A percentile compares a stretch with the other conserved stretches of the same genome.
Evolutionary conservation across 2,888 invertebrate species (phyloP).

Genomic region (Chrysolina oricalcia): DNA sequence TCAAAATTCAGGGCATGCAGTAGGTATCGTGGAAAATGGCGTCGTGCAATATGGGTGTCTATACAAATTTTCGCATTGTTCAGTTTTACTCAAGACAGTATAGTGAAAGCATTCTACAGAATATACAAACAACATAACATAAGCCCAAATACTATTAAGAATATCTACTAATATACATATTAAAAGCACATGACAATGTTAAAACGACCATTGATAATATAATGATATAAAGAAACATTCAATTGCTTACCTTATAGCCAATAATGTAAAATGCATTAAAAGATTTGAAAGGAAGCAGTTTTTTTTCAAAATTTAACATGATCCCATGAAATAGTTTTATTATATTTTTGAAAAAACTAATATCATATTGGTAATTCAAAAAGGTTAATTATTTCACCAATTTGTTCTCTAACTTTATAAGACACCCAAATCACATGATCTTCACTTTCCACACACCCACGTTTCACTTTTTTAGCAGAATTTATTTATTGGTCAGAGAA

Average conservation of each 20-base stretch:
- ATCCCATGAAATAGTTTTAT: no score
- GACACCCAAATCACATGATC: neutral
- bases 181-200: neutral
- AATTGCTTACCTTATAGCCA: conserved; percentile 7
- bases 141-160: neutral
- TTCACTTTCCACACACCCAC: conserved; percentile 23
- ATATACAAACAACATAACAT: neutral
- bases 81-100: neutral
- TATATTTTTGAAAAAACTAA: neutral
- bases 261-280: no score
- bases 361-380: no score
- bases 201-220: neutral
- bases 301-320: neutral
- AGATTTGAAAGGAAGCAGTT: no score
- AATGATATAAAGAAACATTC: neutral
- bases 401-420: neutral
- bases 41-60: neutral
- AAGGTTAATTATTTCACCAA: neutral
- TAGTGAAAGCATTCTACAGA: neutral
- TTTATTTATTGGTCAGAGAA: neutral
- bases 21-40: neutral
- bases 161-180: neutral
- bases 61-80: neutral
- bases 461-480: neutral
- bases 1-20: no score